Base-by-base conservation (phyloP, 2,888 invertebrate genomes). In the Orthosia incerta region DNA sequence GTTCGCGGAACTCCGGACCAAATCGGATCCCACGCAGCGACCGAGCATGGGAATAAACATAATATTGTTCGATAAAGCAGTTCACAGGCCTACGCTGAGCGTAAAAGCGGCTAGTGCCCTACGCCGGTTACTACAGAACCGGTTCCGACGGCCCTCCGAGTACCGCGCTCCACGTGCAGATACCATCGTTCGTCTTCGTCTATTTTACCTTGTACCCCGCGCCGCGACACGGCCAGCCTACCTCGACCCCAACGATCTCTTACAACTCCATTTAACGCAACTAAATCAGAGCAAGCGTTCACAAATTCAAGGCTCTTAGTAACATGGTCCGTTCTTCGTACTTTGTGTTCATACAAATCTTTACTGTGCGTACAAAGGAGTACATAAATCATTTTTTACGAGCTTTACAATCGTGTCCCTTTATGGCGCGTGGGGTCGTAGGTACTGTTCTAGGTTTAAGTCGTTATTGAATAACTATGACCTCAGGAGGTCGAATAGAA, bases 161-260 rank as follows among this genome's bases (percentile, higher is more conserved):
- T 78, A 88, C 85, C 84, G 76, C 84, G 83, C 84, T 89, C 92
- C 94, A 93, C 94, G 94, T 95, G 94, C 91, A 93, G 93, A 93
- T 93, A 93, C 86, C 89, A 92, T 92, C 92, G 92, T 94, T 91
- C 94, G 91, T 94, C 94, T 94, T 94, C 95, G 92, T 95, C 95
- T 94, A 94, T 94, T 94, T 94, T 93, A 91, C 90, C 89, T 89
- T 86, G 85, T 87, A 87, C 80, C 72, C 80, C 83, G 71, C 83
- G 74, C 74, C 60, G 61, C 79, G 59, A 76, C 69, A 70, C 74
- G 73, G 85, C 86, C 86, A 87, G 71, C 70, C 69, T 61, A 76
- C 79, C 56, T 48, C 70, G 88, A 88, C 88, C 92, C 86, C 78
- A 72, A 75, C 73, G 73, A 73, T 81, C 73, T 76, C 71, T 73